Evolutionary conservation across 37 sponge, comb jelly and placozoan species (phyloP), one percentile per base, ranked within the genome.

Genomic region (Ianthella basta): DNA sequence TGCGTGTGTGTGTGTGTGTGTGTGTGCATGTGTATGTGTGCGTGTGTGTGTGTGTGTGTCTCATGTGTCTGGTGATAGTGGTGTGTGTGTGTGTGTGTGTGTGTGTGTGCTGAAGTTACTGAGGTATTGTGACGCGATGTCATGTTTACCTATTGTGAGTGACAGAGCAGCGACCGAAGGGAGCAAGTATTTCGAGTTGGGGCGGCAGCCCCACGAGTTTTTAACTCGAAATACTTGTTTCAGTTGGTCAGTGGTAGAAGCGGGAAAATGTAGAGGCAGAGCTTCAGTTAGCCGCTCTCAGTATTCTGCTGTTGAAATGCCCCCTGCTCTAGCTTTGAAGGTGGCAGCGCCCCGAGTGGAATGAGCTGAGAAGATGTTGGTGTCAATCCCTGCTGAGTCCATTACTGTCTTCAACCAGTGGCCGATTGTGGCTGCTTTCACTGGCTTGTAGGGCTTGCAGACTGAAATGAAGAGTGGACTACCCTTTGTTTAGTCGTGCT

Each of bases 241-340:
- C 24, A 20, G 54, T 24, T 37, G 87, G 87, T 56, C 82, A 41
- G 56, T 81, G 60, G 60, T 87, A 87, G 72, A 80, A 87, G 3
- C 69, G 55, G 34, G 29, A 15, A 38, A 86, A 87, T 12, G 82
- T 81, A 44, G 80, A 80, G 0, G 32, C 38, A 12, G 81, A 72
- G 27, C 55, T 44, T 73, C 82, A 87, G 73, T 80, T 56, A 36
- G 87, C 81, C 5, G 82, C 87, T 50, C 44, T 80, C 8, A 87
- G 81, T 70, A 87, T 87, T 87, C 87, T 25, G 25, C 27, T 10
- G 81, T 57, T 19, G 87, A 70, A n/a, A 87, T 72, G 32, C 69
- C 87, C 13, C 38, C 23, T 12, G 72, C 82, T 27, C 37, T 69
- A 1, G 70, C 87, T 20, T 67, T 69, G 6, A 81, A 80, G 35